Evolutionary conservation across 2,797 vertebrate genomes (phyloP), one percentile per base, ranked within the genome.

Genomic region (Atherinosoma microstoma): DNA sequence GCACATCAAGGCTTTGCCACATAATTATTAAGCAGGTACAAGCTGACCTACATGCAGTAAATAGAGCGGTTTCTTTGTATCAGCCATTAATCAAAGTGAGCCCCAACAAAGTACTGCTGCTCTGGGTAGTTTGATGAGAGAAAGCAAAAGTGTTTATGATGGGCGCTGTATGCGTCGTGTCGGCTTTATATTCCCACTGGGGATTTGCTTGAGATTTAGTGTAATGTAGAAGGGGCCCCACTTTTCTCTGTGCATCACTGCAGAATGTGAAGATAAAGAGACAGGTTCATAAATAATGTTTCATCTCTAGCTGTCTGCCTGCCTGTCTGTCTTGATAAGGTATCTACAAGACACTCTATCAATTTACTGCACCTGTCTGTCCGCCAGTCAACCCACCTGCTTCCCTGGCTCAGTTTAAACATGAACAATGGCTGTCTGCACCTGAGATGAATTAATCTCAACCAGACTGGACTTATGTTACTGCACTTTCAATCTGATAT

Each of bases 81-180:
- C 66, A 42, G 85, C 84, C 75, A 93, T 94, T 94, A 92, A 93
- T 94, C 93, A 94, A 64, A 79, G 82, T 69, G 87, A 92, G 87
- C 47, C 49, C 47, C 72, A 85, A 92, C 91, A 92, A 93, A 92
- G 89, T 83, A 73, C 80, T 69, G 79, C 81, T 76, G 86, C 91
- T 86, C 77, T 45, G 27, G 47, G 67, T 60, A 72, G 76, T 88
- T 84, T 82, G 89, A 87, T 66, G 82, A 83, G 69, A 67, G 72
- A 76, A 73, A 71, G 86, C 74, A 70, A 42, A 51, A 58, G 81
- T 76, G 75, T 89, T 90, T 88, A 90, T 29, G 24, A 56, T 56
- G 22, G 54, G 27, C 86, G 29, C 42, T 36, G 27, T n/a, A 40
- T 49, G 73, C 60, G 32, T 75, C 65, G 24, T 42, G 63, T 54